Percentiles rank a stretch among this genome's conserved stretches.
These are phyloP conservation scores for Caenorhabditis sp. DNA, from an alignment of 2,888 invertebrate genomes.

Conservation along the genomic window DNA sequence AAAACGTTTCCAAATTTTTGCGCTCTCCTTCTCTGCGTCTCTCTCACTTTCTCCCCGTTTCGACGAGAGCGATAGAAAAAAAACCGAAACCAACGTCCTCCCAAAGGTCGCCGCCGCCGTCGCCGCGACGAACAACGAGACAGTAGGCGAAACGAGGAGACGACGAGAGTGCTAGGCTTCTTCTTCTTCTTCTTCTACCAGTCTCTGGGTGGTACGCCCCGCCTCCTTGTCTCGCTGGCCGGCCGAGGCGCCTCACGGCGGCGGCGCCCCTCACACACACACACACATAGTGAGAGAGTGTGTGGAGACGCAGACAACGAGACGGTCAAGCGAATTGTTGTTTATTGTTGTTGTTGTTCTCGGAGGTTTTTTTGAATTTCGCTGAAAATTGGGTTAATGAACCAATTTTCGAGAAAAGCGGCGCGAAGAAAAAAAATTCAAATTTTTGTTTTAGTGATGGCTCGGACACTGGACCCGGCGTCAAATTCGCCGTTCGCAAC, in stretches of 20 bases:
- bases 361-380: no score
- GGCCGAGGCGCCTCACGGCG: constrained; percentile 34
- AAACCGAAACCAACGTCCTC: background rate
- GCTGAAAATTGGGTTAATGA: constrained; percentile 5
- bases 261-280: no score
- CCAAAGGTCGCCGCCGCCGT: background rate
- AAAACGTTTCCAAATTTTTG: no score
- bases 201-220: constrained; percentile 46
- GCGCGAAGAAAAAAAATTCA: background rate
- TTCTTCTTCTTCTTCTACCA: constrained; percentile 13
- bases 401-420: no score
- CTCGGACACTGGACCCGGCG: constrained; percentile 39
- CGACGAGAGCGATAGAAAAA: no score
- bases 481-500: constrained; percentile 20
- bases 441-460: constrained; percentile 13
- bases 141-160: constrained; percentile 11
- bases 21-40: no score
- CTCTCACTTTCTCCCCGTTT: no score
- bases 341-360: background rate
- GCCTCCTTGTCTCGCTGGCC: constrained; percentile 11
- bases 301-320: background rate
- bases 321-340: constrained; percentile 10
- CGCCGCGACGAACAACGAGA: constrained; percentile 15
- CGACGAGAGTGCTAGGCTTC: background rate
- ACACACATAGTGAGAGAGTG: constrained; percentile 6